Conservation (phyloP, 2,113 vertebrate species). For the Tinamus guttatus region DNA sequence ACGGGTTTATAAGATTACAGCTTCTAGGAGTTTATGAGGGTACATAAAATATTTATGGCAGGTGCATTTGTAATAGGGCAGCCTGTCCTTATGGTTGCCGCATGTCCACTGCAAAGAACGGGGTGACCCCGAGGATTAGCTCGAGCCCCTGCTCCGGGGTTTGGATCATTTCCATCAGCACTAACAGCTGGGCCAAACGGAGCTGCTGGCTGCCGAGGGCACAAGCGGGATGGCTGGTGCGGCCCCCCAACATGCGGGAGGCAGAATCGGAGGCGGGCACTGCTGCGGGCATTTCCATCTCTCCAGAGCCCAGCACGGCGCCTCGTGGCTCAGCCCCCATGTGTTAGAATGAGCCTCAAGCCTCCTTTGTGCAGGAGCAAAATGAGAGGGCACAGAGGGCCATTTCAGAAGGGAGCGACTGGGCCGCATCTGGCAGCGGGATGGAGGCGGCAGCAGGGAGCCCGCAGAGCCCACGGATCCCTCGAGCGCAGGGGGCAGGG, state of each 20-base stretch:
- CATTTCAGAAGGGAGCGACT: background rate
- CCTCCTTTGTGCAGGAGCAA: background rate
- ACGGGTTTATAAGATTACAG: background rate
- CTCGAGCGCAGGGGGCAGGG: accelerated
- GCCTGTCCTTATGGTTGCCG: background rate
- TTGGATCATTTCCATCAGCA: background rate
- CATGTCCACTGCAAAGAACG: background rate
- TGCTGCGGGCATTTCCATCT: background rate
- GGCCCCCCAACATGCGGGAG: background rate
- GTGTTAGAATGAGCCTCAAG: accelerated
- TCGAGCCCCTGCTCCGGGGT: background rate
- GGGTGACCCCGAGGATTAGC: background rate
- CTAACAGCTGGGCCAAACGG: conserved; percentile 5
- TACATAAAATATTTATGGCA: background rate
- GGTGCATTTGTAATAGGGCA: background rate
- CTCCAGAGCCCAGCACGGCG: background rate
- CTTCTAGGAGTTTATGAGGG: background rate
- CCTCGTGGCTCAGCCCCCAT: background rate
- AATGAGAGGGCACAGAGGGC: background rate
- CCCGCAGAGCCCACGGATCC: background rate
- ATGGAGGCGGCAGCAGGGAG: background rate
- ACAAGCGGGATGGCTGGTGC: background rate
- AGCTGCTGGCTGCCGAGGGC: background rate
- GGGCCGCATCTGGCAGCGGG: background rate
- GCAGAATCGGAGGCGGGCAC: background rate